These are phyloP conservation scores for Hassar affinis DNA, from an alignment of 2,113 vertebrate species.

Conservation along the genomic window DNA sequence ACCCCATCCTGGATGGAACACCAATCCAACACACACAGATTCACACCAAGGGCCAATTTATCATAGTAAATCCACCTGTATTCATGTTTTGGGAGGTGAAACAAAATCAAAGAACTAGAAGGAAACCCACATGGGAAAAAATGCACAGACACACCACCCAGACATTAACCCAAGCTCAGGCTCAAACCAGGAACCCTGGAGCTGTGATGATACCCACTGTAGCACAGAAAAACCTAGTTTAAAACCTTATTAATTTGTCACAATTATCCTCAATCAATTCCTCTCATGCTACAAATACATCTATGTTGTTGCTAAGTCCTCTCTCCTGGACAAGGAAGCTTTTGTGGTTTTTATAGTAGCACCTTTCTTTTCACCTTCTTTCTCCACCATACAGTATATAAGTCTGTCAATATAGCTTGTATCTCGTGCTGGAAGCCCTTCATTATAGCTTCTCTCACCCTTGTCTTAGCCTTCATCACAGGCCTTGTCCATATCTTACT, in stretches of 20 bases:
- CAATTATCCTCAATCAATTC: not conserved
- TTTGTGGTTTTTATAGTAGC: not conserved
- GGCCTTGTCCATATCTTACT: conserved; percentile 1
- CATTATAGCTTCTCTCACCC: not conserved
- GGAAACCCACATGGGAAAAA: too few relatives aligned
- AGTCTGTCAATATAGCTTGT: not conserved
- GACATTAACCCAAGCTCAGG: too few relatives aligned
- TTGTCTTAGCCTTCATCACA: not conserved
- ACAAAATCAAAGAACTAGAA: too few relatives aligned
- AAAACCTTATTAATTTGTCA: not conserved
- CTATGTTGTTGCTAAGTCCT: not conserved
- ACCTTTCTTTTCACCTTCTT: not conserved
- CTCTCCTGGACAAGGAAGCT: not conserved
- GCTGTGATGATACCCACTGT: not conserved
- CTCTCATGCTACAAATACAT: not conserved
- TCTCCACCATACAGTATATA: too few relatives aligned
- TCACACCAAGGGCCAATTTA: not conserved
- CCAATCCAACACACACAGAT: not conserved
- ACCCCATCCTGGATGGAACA: not conserved
- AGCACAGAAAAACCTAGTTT: not conserved
- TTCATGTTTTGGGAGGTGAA: not conserved
- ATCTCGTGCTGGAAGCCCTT: not conserved
- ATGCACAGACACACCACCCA: too few relatives aligned
- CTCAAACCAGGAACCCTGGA: too few relatives aligned
- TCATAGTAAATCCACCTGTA: not conserved